A percentile compares a stretch with the other conserved stretches of the same genome.
Conservation (phyloP, 2,888 invertebrate genomes). For the Sarcophaga variegata region DNA sequence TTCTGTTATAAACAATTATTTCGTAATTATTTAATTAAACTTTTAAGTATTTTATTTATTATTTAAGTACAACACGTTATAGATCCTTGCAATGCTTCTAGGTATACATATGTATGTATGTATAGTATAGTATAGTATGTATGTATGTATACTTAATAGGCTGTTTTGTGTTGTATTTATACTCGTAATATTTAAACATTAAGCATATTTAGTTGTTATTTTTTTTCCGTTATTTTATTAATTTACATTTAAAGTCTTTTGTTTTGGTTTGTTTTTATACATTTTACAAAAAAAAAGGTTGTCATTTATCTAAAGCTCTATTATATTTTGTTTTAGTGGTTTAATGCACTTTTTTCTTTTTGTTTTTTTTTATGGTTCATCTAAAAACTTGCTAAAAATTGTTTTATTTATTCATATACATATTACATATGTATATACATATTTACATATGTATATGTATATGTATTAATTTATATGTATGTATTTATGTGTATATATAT, state of each 20-base stretch:
- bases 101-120: neutral
- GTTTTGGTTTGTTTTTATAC: slow-evolving; percentile 39
- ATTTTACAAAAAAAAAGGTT: slow-evolving; percentile 45
- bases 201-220: neutral
- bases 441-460: too few species aligned
- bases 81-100: neutral
- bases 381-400: slow-evolving; percentile 58
- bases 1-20: too few species aligned
- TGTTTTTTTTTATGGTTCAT: slow-evolving; percentile 17
- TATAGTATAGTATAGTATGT: neutral
- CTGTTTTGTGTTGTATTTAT: neutral
- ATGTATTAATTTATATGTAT: too few species aligned
- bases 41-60: too few species aligned
- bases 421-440: neutral
- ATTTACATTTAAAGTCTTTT: slow-evolving; percentile 59
- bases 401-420: slow-evolving; percentile 21
- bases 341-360: neutral
- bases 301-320: slow-evolving; percentile 64
- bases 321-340: slow-evolving; percentile 32
- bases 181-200: too few species aligned
- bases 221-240: neutral
- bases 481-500: neutral
- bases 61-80: neutral
- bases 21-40: too few species aligned
- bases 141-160: slow-evolving; percentile 7